Evolutionary conservation across 2,797 vertebrate species (phyloP).

Genomic region (Crenuchus spilurus): DNA sequence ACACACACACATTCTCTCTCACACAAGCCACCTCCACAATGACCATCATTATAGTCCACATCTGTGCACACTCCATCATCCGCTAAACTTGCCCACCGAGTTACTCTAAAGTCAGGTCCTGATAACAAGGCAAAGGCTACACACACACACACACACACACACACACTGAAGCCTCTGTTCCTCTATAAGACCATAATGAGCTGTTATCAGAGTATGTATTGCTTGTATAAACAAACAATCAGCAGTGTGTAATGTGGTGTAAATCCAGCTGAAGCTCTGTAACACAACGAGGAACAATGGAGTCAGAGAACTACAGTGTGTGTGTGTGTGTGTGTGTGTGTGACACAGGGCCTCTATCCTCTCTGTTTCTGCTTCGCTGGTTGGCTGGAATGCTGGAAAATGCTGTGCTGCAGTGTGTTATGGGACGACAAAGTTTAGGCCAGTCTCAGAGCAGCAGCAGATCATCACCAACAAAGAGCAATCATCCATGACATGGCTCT

Average conservation of each 20-base stretch:
- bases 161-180: constrained; percentile 41
- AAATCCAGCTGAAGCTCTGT: constrained; percentile 32
- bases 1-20: not conserved
- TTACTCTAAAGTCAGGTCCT: constrained; percentile 43
- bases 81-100: constrained; percentile 24
- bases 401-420: constrained; percentile 34
- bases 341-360: constrained; percentile 21
- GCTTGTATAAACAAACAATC: constrained; percentile 49
- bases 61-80: constrained; percentile 45
- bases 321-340: constrained; percentile 33
- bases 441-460: constrained; percentile 27
- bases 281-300: constrained; percentile 7
- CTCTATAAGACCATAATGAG: constrained; percentile 44
- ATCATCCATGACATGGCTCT: constrained; percentile 18
- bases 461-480: constrained; percentile 22
- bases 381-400: constrained; percentile 49
- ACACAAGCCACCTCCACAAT: constrained; percentile 14
- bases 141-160: constrained; percentile 29
- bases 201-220: constrained; percentile 51
- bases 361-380: constrained; percentile 48
- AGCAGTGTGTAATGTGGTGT: constrained; percentile 48
- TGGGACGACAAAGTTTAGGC: constrained; percentile 14
- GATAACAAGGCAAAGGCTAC: constrained; percentile 39
- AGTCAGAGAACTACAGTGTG: constrained; percentile 11
- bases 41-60: constrained; percentile 38